phyloP scores from a whole-genome alignment of 2,888 invertebrate species.

The Holacanthella duospinosa region DNA sequence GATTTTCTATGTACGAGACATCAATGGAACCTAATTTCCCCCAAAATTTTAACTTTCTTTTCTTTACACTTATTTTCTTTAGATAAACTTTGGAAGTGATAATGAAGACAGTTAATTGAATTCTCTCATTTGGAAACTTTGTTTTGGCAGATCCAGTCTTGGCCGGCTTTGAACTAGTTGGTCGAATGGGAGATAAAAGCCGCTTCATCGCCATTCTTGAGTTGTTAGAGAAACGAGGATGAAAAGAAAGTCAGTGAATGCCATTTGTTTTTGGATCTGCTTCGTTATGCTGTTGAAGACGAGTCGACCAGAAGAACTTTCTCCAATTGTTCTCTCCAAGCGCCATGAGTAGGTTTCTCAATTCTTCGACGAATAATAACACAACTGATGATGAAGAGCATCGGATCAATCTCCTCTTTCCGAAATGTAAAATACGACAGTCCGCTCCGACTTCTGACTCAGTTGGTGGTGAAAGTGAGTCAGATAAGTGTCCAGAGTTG shows the following conservation, averaged over 20 bases:
- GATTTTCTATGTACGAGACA: too few species aligned
- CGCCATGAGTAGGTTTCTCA: conserved; percentile 39
- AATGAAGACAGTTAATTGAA: not conserved
- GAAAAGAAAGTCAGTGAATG: too few species aligned
- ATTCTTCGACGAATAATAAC: conserved; percentile 11
- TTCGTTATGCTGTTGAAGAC: not conserved
- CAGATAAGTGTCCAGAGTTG: conserved; percentile 1
- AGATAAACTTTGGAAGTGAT: not conserved
- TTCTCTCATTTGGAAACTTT: not conserved
- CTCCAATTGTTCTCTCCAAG: not conserved
- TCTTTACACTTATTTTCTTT: not conserved
- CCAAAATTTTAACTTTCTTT: too few species aligned
- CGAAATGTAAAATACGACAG: conserved; percentile 66
- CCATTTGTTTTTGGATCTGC: not conserved
- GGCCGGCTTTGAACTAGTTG: too few species aligned
- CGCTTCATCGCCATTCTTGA: too few species aligned
- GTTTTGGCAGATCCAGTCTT: too few species aligned
- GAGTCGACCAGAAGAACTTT: not conserved
- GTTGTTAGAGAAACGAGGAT: too few species aligned
- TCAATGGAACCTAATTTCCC: not conserved
- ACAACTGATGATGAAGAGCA: conserved; percentile 45
- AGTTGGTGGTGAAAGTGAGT: conserved; percentile 17
- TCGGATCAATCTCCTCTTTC: conserved; percentile 73
- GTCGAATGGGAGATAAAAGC: too few species aligned
- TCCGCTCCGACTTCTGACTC: conserved; percentile 27